These are phyloP conservation scores for Parazoanthus darwini DNA, from an alignment of 92 coral and sea anemone species.

Conservation along the genomic window DNA sequence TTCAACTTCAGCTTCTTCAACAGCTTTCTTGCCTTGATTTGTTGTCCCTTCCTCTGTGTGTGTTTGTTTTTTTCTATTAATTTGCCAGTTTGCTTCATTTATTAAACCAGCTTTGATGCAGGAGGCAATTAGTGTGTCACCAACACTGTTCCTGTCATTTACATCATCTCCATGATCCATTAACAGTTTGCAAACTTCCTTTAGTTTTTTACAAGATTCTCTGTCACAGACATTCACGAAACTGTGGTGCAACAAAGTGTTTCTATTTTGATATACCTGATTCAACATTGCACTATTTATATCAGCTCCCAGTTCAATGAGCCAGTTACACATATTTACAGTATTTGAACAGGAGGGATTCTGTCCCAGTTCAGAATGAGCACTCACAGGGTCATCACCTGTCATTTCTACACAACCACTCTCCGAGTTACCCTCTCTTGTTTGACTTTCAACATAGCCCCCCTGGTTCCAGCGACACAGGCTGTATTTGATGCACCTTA, in stretches of 20 bases:
- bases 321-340: conserved; percentile 30
- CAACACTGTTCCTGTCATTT: background rate
- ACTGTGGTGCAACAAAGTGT: background rate
- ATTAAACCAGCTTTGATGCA: background rate
- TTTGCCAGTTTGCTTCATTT: no score
- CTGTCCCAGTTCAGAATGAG: background rate
- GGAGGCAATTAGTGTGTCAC: background rate
- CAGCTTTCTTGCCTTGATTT: no score
- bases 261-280: background rate
- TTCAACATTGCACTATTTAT: background rate
- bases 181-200: background rate
- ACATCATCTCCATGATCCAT: conserved; percentile 3
- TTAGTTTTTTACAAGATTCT: background rate
- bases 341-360: background rate
- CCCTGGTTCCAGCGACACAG: background rate
- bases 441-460: background rate
- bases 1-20: no score
- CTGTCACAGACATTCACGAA: background rate
- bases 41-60: no score
- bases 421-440: background rate
- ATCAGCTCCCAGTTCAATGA: conserved; percentile 8
- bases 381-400: background rate
- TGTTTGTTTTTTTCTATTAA: no score
- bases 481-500: conserved; percentile 17
- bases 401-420: background rate